Base-by-base conservation (phyloP, 2,888 invertebrate species). In the Pharmacophagus antenor region DNA sequence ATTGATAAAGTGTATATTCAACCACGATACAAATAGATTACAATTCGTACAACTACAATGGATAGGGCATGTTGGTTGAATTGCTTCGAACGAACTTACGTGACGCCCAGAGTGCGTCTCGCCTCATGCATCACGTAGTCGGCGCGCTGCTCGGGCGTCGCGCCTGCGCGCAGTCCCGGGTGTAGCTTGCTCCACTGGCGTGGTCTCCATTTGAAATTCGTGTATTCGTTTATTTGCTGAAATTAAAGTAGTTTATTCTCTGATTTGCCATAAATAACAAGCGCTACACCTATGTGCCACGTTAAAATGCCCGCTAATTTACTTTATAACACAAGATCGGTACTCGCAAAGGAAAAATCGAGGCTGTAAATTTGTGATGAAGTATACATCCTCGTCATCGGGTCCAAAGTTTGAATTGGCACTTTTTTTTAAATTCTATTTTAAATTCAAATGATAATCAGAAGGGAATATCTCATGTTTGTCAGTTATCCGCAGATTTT, bases 141-240 rank as follows among this genome's bases (percentile, higher is more conserved):
- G 0, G 76, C 72, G 22, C 82, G 78, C 5, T 73, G 66, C 1
- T 57, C 63, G 1, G 63, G 55, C 1, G 77, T 22, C 12, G 80
- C 63, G n/a, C 72, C 70, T 3, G 68, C 61, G 0, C 76, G 74
- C 8, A 90, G 74, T 0, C 74, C 87, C 0, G 80, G 73, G 61
- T 74, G 88, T 17, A 87, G 67, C 0, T 65, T 51, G 6, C 44
- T 5, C 79, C 80, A 80, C 2, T 71, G 25, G 0, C 52, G 51
- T 0, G 85, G 82, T 15, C 54, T 41, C 87, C 87, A 88, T 12
- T 66, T 62, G 66, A 76, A 79, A 6, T 73, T 70, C 0, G 78
- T 73, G 66, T 68, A 77, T 21, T 71, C 66, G 70, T 81, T 85
- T 59, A 87, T 75, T 68, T 84, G 72, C 89, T 89, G 72, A 0